Evolutionary conservation across 2,888 invertebrate genomes (phyloP).

Genomic region (Drosophila demipolita): DNA sequence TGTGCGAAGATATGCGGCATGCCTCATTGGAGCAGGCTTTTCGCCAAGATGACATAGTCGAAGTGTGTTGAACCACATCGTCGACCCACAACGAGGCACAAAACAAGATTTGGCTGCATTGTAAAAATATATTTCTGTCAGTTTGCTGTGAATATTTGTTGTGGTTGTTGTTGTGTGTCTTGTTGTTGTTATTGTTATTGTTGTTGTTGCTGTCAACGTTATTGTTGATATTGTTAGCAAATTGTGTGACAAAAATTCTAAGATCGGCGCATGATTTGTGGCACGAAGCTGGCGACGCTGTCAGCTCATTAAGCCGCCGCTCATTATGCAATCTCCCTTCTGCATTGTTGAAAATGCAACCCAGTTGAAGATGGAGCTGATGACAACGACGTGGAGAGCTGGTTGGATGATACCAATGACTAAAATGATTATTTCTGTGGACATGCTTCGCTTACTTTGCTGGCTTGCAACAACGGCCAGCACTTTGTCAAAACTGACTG

Average conservation of each 20-base stretch:
- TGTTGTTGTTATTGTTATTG: conserved; percentile 33
- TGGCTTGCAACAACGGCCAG: background rate
- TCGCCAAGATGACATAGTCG: conserved; percentile 6
- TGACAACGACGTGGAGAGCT: conserved; percentile 1
- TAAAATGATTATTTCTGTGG: background rate
- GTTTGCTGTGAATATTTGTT: conserved; percentile 6
- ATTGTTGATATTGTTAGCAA: conserved; percentile 44
- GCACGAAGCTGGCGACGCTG: conserved; percentile 63
- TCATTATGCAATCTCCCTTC: conserved; percentile 70
- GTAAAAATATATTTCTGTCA: conserved; percentile 32
- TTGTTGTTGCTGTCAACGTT: conserved; percentile 1
- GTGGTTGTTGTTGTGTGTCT: conserved; percentile 26
- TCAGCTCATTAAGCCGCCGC: conserved; percentile 67
- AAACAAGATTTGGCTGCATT: conserved; percentile 35
- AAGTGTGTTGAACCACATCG: conserved; percentile 24
- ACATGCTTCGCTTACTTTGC: conserved; percentile 16
- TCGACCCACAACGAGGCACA: conserved; percentile 11
- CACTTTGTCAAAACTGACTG: background rate
- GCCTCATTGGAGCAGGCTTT: conserved; percentile 14
- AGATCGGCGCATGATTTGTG: conserved; percentile 70
- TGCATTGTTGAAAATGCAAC: conserved; percentile 62
- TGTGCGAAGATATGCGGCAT: conserved; percentile 37
- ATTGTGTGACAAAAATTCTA: conserved; percentile 77
- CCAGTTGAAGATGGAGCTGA: conserved; percentile 14
- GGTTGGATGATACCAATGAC: conserved; percentile 5